Percentiles rank a stretch among this genome's conserved stretches.
Conservation (phyloP, 1,140 invertebrate genomes). For the Drosophila sucinea region DNA sequence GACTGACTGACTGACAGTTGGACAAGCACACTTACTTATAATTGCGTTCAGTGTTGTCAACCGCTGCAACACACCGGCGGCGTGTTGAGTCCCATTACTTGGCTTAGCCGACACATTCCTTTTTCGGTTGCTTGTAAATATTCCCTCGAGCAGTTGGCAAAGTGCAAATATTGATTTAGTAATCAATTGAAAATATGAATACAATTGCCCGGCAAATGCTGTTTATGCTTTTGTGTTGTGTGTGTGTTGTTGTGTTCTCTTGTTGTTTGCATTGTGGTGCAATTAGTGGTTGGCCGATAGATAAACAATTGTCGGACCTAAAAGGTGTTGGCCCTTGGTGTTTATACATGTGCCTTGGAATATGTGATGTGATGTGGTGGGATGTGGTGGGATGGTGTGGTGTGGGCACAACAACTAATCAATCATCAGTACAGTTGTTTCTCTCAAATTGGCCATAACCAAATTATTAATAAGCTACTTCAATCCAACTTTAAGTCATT, state of each 20-base stretch:
- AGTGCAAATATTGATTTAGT: conserved; percentile 65
- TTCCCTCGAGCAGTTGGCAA: conserved; percentile 31
- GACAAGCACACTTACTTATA: conserved; percentile 39
- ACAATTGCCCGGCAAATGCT: conserved; percentile 43
- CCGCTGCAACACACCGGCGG: conserved; percentile 30
- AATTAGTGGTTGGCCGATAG: conserved; percentile 49
- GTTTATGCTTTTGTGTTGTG: conserved; percentile 24
- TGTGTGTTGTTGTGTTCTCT: conserved; percentile 25
- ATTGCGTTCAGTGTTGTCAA: conserved; percentile 59
- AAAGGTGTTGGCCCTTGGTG: conserved; percentile 17
- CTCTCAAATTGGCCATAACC: conserved; percentile 39
- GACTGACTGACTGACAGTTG: conserved; percentile 56
- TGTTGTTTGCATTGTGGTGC: conserved; percentile 43
- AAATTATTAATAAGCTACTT: conserved; percentile 50
- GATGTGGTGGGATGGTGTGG: no score
- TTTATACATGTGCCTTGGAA: conserved; percentile 11
- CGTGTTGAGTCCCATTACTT: conserved; percentile 18
- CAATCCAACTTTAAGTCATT: conserved; percentile 42
- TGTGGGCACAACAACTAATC: conserved; percentile 18
- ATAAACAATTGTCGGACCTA: conserved; percentile 23
- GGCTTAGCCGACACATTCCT: conserved; percentile 22
- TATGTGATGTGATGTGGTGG: neutral
- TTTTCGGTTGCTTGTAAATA: neutral
- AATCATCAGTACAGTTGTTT: conserved; percentile 41
- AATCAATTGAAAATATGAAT: conserved; percentile 59